These are phyloP conservation scores for Ptycholaimellus sp. DNA, from an alignment of 2,888 invertebrate genomes.

Conservation along the genomic window DNA sequence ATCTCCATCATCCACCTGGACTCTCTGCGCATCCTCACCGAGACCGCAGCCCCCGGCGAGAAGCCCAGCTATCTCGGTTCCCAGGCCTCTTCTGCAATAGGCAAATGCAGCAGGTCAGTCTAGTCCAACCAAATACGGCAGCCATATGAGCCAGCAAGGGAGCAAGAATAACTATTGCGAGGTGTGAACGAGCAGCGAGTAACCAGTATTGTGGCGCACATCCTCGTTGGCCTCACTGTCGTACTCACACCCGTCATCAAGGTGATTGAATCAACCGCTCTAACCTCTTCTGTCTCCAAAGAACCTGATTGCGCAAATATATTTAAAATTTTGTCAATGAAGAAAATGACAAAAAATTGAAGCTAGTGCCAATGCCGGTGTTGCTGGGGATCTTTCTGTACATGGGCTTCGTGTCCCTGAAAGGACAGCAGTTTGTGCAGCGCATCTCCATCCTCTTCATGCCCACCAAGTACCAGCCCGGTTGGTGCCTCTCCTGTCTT, in stretches of 20 bases:
- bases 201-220: constrained; percentile 51
- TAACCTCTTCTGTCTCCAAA: not conserved
- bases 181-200: constrained; percentile 41
- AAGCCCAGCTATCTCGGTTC: constrained; percentile 44
- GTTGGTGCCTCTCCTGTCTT: no score
- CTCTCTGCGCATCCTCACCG: constrained; percentile 55
- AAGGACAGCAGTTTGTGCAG: constrained; percentile 20
- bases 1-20: constrained; percentile 77
- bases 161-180: not conserved
- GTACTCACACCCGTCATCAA: constrained; percentile 23
- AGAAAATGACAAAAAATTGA: no score
- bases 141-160: not conserved
- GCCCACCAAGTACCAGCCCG: constrained; percentile 22
- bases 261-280: no score
- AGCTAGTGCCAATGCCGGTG: constrained; percentile 29
- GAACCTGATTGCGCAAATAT: no score
- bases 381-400: constrained; percentile 33
- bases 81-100: constrained; percentile 13
- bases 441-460: constrained; percentile 21
- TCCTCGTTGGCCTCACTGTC: constrained; percentile 36
- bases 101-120: not conserved
- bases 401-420: constrained; percentile 30
- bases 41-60: constrained; percentile 74
- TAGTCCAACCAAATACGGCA: no score
- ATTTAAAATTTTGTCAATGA: no score